Evolutionary conservation across 2,113 vertebrate genomes (phyloP).

Genomic region (Psephotus haematonotus): DNA sequence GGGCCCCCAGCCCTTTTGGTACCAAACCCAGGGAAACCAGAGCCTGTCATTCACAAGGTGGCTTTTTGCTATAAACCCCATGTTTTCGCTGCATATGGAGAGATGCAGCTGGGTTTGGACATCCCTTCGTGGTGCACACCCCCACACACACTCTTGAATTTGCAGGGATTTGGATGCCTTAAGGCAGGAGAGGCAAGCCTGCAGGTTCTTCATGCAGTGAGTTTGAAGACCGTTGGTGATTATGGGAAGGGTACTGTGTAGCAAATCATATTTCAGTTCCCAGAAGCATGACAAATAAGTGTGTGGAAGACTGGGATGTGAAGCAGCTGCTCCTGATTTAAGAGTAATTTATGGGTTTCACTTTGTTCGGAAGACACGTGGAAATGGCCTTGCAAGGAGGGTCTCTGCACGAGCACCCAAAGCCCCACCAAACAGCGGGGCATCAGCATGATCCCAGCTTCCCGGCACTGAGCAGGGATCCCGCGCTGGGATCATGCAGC

Average conservation of each 20-base stretch:
- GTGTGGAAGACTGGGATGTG: background rate
- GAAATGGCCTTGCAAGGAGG: background rate
- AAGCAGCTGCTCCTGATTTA: slow-evolving; percentile 26
- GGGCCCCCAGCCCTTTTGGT: background rate
- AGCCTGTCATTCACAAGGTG: background rate
- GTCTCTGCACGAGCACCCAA: accelerated
- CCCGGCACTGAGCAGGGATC: background rate
- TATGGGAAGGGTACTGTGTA: background rate
- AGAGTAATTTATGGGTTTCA: slow-evolving; percentile 15
- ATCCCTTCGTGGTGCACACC: background rate
- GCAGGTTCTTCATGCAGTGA: background rate
- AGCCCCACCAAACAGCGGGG: background rate
- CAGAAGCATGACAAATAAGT: slow-evolving; percentile 24
- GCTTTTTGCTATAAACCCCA: background rate
- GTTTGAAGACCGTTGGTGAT: background rate
- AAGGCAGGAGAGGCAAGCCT: background rate
- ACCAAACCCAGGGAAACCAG: background rate
- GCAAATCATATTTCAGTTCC: slow-evolving; percentile 9
- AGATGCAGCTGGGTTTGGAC: background rate
- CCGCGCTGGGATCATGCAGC: background rate
- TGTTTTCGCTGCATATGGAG: background rate
- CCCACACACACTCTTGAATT: background rate
- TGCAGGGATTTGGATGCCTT: background rate
- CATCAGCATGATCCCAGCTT: background rate
- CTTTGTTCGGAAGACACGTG: background rate